Evolutionary conservation across 2,888 invertebrate species (phyloP).

Genomic region (Pseudeuparius sepicola): DNA sequence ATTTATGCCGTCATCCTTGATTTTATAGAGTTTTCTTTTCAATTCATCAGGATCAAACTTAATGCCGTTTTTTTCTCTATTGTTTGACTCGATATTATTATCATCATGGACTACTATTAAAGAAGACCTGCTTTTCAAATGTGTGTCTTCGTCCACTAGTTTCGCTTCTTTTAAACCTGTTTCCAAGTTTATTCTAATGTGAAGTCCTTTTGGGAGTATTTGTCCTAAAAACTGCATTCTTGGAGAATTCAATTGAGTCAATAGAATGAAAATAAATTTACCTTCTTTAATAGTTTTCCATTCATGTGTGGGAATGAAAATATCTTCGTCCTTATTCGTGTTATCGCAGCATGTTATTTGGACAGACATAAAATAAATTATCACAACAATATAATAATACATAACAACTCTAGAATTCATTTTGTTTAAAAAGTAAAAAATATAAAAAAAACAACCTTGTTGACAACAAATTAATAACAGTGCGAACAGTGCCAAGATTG

Average conservation of each 20-base stretch:
- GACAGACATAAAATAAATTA: no score
- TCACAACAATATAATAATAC: no score
- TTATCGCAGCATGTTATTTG: no score
- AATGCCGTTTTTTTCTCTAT: no score
- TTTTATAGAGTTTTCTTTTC: slow-evolving; percentile 37
- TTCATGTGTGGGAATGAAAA: slow-evolving; percentile 50
- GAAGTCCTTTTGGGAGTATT: slow-evolving; percentile 61
- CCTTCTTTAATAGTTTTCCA: slow-evolving; percentile 56
- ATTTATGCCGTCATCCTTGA: slow-evolving; percentile 20
- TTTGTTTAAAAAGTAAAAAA: no score
- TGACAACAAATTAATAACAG: no score
- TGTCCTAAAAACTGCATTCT: slow-evolving; percentile 47
- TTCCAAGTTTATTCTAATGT: slow-evolving; percentile 64
- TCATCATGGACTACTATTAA: slow-evolving; percentile 20
- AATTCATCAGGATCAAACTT: slow-evolving; percentile 23
- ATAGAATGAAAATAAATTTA: slow-evolving; percentile 26
- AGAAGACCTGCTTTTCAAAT: slow-evolving; percentile 24
- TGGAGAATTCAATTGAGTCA: background rate
- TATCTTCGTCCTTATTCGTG: slow-evolving; percentile 31
- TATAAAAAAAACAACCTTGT: no score
- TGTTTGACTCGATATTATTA: slow-evolving; percentile 24
- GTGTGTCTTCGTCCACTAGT: slow-evolving; percentile 45
- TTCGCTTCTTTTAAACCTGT: slow-evolving; percentile 69
- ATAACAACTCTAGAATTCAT: no score
- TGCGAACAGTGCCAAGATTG: no score